Base-by-base conservation (phyloP, 2,888 invertebrate species). In the Philopedon plagiatum region DNA sequence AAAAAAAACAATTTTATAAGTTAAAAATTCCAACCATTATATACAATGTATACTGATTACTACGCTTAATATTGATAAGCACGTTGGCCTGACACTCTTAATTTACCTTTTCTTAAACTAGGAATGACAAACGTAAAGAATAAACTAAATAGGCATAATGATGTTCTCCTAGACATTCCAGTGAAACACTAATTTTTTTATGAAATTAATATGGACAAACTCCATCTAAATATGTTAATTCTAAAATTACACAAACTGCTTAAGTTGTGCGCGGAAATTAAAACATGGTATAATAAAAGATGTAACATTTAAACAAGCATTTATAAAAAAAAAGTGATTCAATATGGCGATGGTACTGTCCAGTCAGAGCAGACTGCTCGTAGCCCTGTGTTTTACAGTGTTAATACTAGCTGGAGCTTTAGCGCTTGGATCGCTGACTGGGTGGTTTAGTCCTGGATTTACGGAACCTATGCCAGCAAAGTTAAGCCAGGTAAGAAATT, bases 311-410 rank as follows among this genome's bases (percentile, higher is more conserved):
- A 49, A 63, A 19, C 11, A 21, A 44, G 32, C 51, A 18, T 11
- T n/a, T n/a, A 1, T 18, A 21, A 21, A 37, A 15, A 21, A 63
- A 23, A 15, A 15, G 39, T 15, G 39, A 21, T n/a, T 54, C 57
- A 69, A 51, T 34, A 91, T 91, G 91, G 90, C 91, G 77, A 90
- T 91, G 89, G 90, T 91, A 81, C 87, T 91, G 79, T 91, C 91
- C 75, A 87, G 88, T 83, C 90, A 90, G 89, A 87, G 88, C 87
- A 84, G 88, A 76, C 82, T 90, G 79, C 87, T 90, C 78, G 88
- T 88, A 79, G 88, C 89, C 77, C 85, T 90, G 80, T 86, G 86
- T 79, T 87, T 90, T 77, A 85, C 88, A 64, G 86, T 89, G 78
- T 86, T 90, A 80, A 85, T 89, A 77, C 83, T 89, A 78, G 89